phyloP scores from a whole-genome alignment of 64 coral and sea anemone genomes.

The Pachyseris speciosa region DNA sequence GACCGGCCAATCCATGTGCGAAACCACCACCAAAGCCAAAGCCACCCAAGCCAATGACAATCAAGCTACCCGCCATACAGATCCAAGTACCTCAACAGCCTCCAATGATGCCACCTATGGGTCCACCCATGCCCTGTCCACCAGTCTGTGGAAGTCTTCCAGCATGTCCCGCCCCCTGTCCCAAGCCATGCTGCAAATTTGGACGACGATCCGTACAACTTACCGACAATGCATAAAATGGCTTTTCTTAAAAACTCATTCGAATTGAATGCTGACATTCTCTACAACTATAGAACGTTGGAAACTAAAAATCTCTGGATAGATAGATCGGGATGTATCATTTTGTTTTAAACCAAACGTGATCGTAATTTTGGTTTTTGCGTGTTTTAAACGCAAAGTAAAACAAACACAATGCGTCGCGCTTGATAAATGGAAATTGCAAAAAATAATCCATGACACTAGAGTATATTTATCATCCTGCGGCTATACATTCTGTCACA shows the following conservation, averaged over 20 bases:
- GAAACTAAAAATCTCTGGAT: neutral
- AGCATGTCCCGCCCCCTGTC: slow-evolving; percentile 5
- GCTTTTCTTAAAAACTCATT: neutral
- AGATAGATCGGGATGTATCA: neutral
- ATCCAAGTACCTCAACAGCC: slow-evolving; percentile 51
- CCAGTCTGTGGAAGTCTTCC: slow-evolving; percentile 13
- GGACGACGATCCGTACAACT: slow-evolving; percentile 4
- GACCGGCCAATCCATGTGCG: slow-evolving; percentile 16
- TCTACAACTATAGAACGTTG: neutral
- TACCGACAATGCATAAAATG: neutral
- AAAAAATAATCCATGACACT: neutral
- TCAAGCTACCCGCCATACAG: slow-evolving; percentile 37
- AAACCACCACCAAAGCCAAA: slow-evolving; percentile 14
- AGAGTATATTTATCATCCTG: neutral
- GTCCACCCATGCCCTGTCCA: slow-evolving; percentile 24
- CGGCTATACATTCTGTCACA: too few species aligned
- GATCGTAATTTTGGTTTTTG: neutral
- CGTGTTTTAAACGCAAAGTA: slow-evolving; percentile 33
- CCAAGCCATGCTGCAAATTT: slow-evolving; percentile 10
- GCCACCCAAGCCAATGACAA: slow-evolving; percentile 34
- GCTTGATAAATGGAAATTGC: neutral
- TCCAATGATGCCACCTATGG: slow-evolving; percentile 32
- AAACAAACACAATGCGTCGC: neutral
- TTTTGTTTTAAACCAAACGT: neutral
- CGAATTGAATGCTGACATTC: neutral